Evolutionary conservation across 2,888 invertebrate species (phyloP), one percentile per base, ranked within the genome.

Genomic region (Amorpha juglandis): DNA sequence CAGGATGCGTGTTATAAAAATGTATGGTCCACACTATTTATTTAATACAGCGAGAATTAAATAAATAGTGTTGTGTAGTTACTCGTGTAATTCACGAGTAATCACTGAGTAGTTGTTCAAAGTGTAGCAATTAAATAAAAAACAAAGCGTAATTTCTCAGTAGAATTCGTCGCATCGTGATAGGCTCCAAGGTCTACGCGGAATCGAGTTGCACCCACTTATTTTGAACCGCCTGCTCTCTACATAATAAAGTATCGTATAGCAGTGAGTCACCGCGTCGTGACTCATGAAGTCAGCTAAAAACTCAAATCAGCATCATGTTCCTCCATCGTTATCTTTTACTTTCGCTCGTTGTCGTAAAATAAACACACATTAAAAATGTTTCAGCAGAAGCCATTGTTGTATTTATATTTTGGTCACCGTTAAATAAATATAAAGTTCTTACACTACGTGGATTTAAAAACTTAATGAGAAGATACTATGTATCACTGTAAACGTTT

Each of bases 171-270:
- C 73, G 70, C 69, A 71, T 79, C 76, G 78, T 77, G 78, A 79
- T 77, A 78, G 72, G 74, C 71, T 72, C 78, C 86, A 89, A 87
- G 85, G 84, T 73, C 78, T 80, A 75, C 76, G 72, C 73, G 71
- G 80, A 78, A 75, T 80, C 80, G 74, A 76, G 76, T 80, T 78
- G 73, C 75, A 74, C 69, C 69, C 68, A 72, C 71, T 62, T 69
- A 71, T 71, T 70, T 69, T 64, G 64, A 63, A 66, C 65, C 68
- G 72, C 69, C n/a, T 68, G 69, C 47, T 50, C 38, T 62, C 11
- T 38, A 45, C 42, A 58, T 14, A 35, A 50, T 16, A 16, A 55
- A 12, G 38, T 19, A 7, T 51, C 55, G 55, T 70, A 70, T 68
- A 76, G 65, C 68, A 62, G 66, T 79, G 75, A 82, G 72, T 84